Conservation (phyloP, 1,140 invertebrate species). For the Zaprionus africanus region DNA sequence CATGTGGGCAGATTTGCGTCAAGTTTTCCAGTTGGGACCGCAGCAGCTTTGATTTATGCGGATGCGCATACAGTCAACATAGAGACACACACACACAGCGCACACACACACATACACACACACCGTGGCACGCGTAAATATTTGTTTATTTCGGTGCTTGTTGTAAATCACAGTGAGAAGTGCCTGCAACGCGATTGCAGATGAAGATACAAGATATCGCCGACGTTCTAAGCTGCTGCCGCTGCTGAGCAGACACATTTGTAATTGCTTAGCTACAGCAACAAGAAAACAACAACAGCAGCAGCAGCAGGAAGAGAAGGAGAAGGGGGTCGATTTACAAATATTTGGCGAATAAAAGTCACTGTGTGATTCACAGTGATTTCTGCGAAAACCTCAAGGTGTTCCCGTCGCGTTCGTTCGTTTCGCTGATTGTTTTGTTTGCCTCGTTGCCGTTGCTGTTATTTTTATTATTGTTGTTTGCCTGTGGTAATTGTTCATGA, state of each 20-base stretch:
- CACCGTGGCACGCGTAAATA: background rate
- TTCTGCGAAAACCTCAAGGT: slow-evolving; percentile 67
- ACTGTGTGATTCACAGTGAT: slow-evolving; percentile 56
- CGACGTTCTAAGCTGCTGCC: slow-evolving; percentile 23
- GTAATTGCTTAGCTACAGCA: slow-evolving; percentile 22
- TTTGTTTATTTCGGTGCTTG: slow-evolving; percentile 41
- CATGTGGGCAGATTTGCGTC: slow-evolving; percentile 35
- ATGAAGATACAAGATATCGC: slow-evolving; percentile 45
- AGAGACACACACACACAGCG: slow-evolving; percentile 44
- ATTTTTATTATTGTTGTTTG: slow-evolving; percentile 39
- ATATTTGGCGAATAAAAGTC: slow-evolving; percentile 27
- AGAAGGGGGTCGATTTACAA: slow-evolving; percentile 9
- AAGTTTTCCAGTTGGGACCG: slow-evolving; percentile 9
- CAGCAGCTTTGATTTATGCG: slow-evolving; percentile 42
- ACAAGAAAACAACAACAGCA: background rate
- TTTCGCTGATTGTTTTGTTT: slow-evolving; percentile 55
- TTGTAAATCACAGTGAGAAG: slow-evolving; percentile 61
- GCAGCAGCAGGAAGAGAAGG: background rate
- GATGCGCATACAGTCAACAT: slow-evolving; percentile 34
- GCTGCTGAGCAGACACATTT: slow-evolving; percentile 8
- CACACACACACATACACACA: slow-evolving; percentile 13
- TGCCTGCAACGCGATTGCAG: slow-evolving; percentile 26
- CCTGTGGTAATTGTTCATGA: slow-evolving; percentile 66
- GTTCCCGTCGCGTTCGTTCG: slow-evolving; percentile 21
- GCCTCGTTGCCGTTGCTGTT: slow-evolving; percentile 35